Evolutionary conservation across 92 coral and sea anemone species (phyloP).

Genomic region (Parazoanthus swiftii): DNA sequence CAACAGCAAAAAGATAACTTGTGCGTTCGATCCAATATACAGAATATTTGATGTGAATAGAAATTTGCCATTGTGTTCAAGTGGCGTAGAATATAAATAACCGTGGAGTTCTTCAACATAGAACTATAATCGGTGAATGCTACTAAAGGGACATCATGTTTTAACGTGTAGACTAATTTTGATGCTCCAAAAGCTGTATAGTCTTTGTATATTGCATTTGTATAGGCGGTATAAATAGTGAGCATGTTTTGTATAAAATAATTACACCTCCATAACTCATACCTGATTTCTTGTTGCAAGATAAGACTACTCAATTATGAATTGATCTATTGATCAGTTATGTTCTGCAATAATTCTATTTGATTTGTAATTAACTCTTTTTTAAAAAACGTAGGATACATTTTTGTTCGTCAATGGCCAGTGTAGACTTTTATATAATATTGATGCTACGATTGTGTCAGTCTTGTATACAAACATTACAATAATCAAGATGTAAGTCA

Average conservation of each 20-base stretch:
- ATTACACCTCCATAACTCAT: too few relatives aligned
- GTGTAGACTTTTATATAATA: too few relatives aligned
- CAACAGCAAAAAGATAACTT: slow-evolving; percentile 19
- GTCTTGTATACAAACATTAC: background rate
- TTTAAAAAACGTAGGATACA: background rate
- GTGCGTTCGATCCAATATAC: background rate
- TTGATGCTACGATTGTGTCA: background rate
- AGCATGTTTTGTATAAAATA: background rate
- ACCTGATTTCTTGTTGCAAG: background rate
- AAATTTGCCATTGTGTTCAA: background rate
- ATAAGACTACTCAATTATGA: background rate
- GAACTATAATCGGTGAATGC: background rate
- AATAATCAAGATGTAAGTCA: background rate
- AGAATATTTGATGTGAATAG: background rate
- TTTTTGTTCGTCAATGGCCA: background rate
- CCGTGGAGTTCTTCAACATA: background rate
- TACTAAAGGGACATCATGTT: background rate
- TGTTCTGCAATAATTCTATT: background rate
- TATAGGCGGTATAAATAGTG: background rate
- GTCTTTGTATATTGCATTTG: background rate
- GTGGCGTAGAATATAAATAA: slow-evolving; percentile 23
- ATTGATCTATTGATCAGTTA: background rate
- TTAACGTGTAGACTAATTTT: background rate
- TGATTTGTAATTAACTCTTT: background rate
- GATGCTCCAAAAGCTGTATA: background rate